Conservation (phyloP, 1,140 invertebrate species). For the Centruroides sculpturatus region DNA sequence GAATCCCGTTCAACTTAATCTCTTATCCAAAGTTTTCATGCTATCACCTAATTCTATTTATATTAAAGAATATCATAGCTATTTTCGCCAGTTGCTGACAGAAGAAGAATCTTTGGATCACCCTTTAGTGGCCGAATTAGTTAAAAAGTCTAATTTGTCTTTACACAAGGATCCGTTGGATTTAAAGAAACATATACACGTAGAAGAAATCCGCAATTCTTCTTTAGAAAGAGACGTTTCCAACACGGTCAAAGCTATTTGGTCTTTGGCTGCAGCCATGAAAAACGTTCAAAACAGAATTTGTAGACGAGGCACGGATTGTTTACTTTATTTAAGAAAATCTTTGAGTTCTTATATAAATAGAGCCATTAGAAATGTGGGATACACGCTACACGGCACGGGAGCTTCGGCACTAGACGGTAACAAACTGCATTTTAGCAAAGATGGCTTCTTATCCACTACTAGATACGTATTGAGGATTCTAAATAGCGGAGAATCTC, state of each 20-base stretch:
- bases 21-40: slow-evolving; percentile 1
- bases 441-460: slow-evolving; percentile 3
- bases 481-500: too few species aligned
- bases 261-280: slow-evolving; percentile 11
- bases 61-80: slow-evolving; percentile 9
- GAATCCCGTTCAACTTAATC: too few species aligned
- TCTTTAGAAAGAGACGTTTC: slow-evolving; percentile 2
- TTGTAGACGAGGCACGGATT: slow-evolving; percentile 11
- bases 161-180: not conserved
- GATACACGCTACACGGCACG: not conserved
- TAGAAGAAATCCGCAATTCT: not conserved
- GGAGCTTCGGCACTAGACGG: slow-evolving; percentile 2
- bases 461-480: slow-evolving; percentile 3
- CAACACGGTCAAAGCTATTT: slow-evolving; percentile 14
- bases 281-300: slow-evolving; percentile 6
- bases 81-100: slow-evolving; percentile 5
- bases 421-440: slow-evolving; percentile 7
- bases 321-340: slow-evolving; percentile 6
- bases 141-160: too few species aligned
- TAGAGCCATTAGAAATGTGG: not conserved
- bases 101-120: slow-evolving; percentile 8
- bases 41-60: slow-evolving; percentile 5
- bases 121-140: slow-evolving; percentile 5
- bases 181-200: not conserved
- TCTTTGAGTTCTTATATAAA: slow-evolving; percentile 7